Percentiles rank a stretch among this genome's conserved stretches.
Conservation (phyloP, 2,797 vertebrate species). For the Anguilla obscura region DNA sequence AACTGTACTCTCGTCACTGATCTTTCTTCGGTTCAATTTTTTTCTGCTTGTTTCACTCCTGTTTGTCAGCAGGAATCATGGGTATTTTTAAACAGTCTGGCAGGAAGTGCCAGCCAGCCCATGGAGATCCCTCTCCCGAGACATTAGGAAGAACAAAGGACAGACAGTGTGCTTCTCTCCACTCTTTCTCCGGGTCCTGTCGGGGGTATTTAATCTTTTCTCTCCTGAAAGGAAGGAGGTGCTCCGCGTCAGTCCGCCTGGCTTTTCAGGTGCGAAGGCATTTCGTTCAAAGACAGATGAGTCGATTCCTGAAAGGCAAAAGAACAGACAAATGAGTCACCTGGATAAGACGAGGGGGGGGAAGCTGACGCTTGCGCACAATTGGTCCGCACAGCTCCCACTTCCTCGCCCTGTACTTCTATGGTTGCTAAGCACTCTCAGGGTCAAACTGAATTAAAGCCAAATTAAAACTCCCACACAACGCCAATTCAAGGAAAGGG, state of each 20-base stretch:
- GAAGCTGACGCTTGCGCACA: neutral
- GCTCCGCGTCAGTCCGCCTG: constrained; percentile 40
- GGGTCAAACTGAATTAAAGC: constrained; percentile 25
- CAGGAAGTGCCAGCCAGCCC: constrained; percentile 48
- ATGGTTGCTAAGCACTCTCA: constrained; percentile 31
- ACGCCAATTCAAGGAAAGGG: constrained; percentile 20
- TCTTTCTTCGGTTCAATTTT: constrained; percentile 55
- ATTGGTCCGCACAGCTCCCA: neutral
- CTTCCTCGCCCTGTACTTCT: constrained; percentile 29
- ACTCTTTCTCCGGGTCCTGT: constrained; percentile 41
- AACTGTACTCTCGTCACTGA: constrained; percentile 57
- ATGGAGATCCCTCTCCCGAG: constrained; percentile 53
- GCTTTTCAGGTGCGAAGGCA: constrained; percentile 15
- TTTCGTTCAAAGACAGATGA: constrained; percentile 36
- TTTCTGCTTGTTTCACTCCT: constrained; percentile 37
- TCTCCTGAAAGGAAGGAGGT: constrained; percentile 40
- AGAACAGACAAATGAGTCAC: constrained; percentile 43
- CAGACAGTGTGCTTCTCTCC: constrained; percentile 49
- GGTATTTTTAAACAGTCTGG: constrained; percentile 51
- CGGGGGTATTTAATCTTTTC: constrained; percentile 43
- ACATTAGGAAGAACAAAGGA: constrained; percentile 56
- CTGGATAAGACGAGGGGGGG: constrained; percentile 13
- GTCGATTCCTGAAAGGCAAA: constrained; percentile 56
- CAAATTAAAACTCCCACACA: constrained; percentile 24
- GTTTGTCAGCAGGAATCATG: constrained; percentile 30